These are phyloP conservation scores for Thalassoma bifasciatum DNA, from an alignment of 2,113 vertebrate genomes.

Conservation along the genomic window DNA sequence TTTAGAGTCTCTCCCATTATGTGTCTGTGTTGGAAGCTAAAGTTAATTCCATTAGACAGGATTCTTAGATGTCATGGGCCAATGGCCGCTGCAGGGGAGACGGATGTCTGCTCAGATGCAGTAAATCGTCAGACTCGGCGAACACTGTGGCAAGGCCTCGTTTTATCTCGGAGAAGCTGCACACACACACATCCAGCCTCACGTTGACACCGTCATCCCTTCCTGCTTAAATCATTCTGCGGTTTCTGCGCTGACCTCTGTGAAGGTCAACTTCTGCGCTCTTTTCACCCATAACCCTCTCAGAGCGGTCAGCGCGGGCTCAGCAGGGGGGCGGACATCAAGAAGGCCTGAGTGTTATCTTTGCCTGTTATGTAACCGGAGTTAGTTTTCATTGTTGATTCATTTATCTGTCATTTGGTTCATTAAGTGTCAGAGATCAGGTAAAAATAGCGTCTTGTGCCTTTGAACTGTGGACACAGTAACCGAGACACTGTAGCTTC, in stretches of 20 bases:
- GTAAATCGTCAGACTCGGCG: conserved; percentile 56
- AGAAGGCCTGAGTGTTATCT: background rate
- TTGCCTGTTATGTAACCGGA: background rate
- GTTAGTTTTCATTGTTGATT: background rate
- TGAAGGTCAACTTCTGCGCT: conserved; percentile 23
- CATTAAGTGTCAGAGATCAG: background rate
- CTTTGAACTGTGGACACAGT: no score
- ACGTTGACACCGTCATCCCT: conserved; percentile 13
- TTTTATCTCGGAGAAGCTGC: conserved; percentile 52
- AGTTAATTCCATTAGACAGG: conserved; percentile 66
- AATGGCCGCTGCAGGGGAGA: conserved; percentile 64
- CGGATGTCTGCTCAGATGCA: conserved; percentile 61
- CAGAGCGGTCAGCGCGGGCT: background rate
- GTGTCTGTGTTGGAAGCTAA: conserved; percentile 60
- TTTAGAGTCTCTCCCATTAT: conserved; percentile 67
- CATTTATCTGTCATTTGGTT: background rate
- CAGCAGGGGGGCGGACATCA: background rate
- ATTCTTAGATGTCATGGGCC: conserved; percentile 62
- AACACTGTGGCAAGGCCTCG: conserved; percentile 42
- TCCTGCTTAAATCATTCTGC: conserved; percentile 33
- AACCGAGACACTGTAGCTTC: no score
- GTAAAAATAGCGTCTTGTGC: background rate
- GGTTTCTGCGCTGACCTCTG: conserved; percentile 23
- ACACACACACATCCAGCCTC: background rate
- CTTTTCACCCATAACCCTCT: conserved; percentile 16